phyloP scores from a whole-genome alignment of 23 tunicate species.

The Botrylloides violaceus region DNA sequence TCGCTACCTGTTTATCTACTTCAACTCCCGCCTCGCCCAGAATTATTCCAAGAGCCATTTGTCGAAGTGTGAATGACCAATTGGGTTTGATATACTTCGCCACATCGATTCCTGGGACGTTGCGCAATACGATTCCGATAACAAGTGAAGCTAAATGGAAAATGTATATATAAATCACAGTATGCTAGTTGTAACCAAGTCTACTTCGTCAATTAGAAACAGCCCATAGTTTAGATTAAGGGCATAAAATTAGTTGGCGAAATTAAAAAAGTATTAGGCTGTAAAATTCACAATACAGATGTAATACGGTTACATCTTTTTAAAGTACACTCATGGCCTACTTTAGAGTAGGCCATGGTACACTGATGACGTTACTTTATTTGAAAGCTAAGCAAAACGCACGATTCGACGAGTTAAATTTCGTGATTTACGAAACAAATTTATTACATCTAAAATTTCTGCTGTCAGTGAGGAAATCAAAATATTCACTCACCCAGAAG shows the following conservation, averaged over 20 bases:
- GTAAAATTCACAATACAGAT: no score
- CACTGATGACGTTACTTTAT: no score
- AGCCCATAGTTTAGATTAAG: background rate
- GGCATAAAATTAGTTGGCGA: background rate
- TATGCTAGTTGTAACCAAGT: background rate
- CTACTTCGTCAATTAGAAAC: background rate
- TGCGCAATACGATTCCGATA: conserved; percentile 43
- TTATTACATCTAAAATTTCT: no score
- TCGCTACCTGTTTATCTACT: conserved; percentile 69
- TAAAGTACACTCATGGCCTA: no score
- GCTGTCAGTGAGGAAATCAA: no score
- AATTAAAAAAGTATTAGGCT: no score
- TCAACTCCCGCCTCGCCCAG: conserved; percentile 69
- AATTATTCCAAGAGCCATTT: conserved; percentile 57
- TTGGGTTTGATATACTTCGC: conserved; percentile 46
- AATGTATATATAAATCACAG: background rate
- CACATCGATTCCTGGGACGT: conserved; percentile 29
- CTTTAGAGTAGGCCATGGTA: no score
- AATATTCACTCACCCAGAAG: conserved; percentile 49
- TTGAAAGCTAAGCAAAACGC: no score
- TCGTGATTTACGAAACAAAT: no score
- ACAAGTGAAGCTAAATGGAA: conserved; percentile 37
- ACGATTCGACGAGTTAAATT: no score
- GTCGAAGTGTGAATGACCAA: conserved; percentile 53
- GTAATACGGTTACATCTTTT: no score